Base-by-base conservation (phyloP, 2,888 invertebrate genomes). In the Caenorhabditis virilis region DNA sequence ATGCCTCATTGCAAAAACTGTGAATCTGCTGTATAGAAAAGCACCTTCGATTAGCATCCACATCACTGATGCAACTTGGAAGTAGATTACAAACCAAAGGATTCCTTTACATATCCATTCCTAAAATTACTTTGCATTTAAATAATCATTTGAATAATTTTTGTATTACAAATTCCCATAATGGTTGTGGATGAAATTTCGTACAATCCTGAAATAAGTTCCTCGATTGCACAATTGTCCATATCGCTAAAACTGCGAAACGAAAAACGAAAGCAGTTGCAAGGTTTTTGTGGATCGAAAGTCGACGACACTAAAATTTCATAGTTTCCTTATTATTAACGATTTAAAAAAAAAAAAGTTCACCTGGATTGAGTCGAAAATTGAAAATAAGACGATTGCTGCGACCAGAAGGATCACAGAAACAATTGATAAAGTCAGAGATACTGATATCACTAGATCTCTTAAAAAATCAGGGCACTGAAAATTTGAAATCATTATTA, bases 31-130 rank as follows among this genome's bases (percentile, higher is more conserved):
- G 64, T 79, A 79, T 6, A 83, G 66, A 46, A 82, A 83, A 16
- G 76, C 69, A 11, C 83, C 83, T 61, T 88, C 88, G 15, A 88
- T 87, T 63, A 88, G 84, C 87, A 88, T 88, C 88, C 88, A 88
- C 79, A 86, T 86, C 47, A 87, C 85, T 49, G 86, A 87, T n/a
- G 88, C 85, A 60, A 88, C 83, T 33, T 79, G 84, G 38, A 86
- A 84, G 78, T 87, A 88, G 76, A 87, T 84, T 39, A 85, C 83
- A 13, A 87, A 76, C 54, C 85, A 83, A n/a, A 86, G 79, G 6
- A 88, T 79, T 2, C 76, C 69, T 77, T 87, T 87, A 79, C 88
- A 88, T 52, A 87, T 73, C 86, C 87, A 87, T 49, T 85, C 86
- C 88, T 87, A 79, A 54, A 81, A 67, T 2, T 25, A 41, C 5